A percentile compares a stretch with the other conserved stretches of the same genome.
Evolutionary conservation across 2,797 vertebrate species (phyloP).

Genomic region (Mycteria americana): DNA sequence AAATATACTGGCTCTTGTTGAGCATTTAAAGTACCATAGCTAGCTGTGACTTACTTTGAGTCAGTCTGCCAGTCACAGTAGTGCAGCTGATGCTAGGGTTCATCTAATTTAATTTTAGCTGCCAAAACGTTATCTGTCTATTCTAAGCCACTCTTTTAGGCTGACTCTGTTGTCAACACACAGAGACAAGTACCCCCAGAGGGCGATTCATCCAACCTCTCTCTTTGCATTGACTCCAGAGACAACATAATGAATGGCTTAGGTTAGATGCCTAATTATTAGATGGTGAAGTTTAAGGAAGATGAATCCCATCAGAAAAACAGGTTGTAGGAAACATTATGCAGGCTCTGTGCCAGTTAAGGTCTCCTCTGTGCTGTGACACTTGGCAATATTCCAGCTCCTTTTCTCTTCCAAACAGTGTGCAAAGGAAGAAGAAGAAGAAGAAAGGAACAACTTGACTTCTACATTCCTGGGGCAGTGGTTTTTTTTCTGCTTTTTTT

Average conservation of each 20-base stretch:
- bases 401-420: neutral
- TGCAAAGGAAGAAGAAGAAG: neutral
- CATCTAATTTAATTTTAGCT: slow-evolving; percentile 24
- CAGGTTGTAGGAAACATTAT: neutral
- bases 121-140: slow-evolving; percentile 29
- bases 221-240: neutral
- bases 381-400: neutral
- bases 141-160: slow-evolving; percentile 4
- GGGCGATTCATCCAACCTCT: neutral
- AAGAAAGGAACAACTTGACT: neutral
- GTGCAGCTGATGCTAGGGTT: neutral
- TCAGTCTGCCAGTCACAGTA: neutral
- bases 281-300: slow-evolving; percentile 36
- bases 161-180: slow-evolving; percentile 40
- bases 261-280: slow-evolving; percentile 47
- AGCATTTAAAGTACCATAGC: neutral
- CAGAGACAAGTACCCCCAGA: slow-evolving; percentile 41
- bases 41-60: neutral
- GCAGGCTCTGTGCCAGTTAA: neutral
- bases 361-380: neutral
- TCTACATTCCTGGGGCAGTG: neutral
- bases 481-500: neutral
- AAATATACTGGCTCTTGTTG: neutral
- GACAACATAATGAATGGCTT: slow-evolving; percentile 19
- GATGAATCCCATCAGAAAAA: neutral